phyloP scores from a whole-genome alignment of 1,140 invertebrate species.

The Telenomus remus region DNA sequence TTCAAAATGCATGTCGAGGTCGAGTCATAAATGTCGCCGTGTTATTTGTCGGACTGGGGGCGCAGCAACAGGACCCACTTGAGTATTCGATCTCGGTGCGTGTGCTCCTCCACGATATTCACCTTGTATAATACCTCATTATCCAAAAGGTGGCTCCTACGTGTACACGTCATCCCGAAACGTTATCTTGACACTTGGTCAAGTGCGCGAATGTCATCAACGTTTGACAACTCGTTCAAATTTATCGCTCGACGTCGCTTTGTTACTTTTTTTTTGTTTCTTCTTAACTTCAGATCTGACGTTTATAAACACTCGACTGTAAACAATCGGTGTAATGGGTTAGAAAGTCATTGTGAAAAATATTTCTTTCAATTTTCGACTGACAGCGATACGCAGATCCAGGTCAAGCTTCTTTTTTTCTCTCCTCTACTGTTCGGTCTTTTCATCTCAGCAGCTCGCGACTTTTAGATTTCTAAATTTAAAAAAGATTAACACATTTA shows the following conservation, averaged over 20 bases:
- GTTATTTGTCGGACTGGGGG: conserved; percentile 18
- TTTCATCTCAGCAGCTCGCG: no score
- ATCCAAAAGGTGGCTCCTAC: conserved; percentile 26
- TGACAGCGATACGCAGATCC: neutral
- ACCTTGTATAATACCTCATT: conserved; percentile 23
- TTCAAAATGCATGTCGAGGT: conserved; percentile 70
- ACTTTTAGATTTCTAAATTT: conserved; percentile 14
- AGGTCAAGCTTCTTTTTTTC: no score
- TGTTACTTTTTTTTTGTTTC: no score
- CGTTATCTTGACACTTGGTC: neutral
- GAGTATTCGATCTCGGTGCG: conserved; percentile 54
- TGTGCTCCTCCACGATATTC: conserved; percentile 8
- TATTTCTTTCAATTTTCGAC: no score
- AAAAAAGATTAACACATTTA: conserved; percentile 16
- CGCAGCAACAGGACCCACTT: conserved; percentile 52
- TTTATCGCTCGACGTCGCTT: no score
- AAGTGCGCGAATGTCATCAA: no score
- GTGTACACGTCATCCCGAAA: conserved; percentile 4
- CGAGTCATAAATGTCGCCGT: conserved; percentile 53
- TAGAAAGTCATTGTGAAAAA: no score
- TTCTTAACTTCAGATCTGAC: no score
- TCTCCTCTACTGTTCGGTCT: no score
- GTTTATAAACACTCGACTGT: no score
- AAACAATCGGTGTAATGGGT: no score
- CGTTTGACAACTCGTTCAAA: no score